phyloP scores from a whole-genome alignment of 2,888 invertebrate genomes.

The Noctua janthe region DNA sequence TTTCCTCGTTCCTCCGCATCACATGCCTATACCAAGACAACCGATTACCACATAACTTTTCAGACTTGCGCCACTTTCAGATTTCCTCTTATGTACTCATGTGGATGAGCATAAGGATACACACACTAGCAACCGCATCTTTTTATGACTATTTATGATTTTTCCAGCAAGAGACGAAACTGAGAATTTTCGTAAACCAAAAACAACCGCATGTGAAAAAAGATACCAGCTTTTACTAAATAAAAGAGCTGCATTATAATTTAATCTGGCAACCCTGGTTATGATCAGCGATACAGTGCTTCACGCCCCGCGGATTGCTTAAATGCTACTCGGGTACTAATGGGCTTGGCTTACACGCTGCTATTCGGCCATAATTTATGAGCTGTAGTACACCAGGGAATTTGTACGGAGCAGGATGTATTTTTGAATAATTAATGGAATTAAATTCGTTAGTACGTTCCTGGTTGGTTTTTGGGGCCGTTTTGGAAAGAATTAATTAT shows the following conservation, averaged over 20 bases:
- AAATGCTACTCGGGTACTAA: slow-evolving; percentile 60
- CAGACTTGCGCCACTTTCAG: neutral
- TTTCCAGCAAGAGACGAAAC: neutral
- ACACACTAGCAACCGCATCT: neutral
- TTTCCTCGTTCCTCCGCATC: neutral
- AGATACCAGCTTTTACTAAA: neutral
- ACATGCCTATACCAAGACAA: neutral
- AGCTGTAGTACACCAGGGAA: slow-evolving; percentile 28
- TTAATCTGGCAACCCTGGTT: slow-evolving; percentile 55
- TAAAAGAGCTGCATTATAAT: neutral
- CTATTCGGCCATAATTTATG: slow-evolving; percentile 50
- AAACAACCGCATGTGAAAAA: neutral
- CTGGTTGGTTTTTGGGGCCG: slow-evolving; percentile 12
- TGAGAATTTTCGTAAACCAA: too few species aligned
- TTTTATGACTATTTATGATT: neutral
- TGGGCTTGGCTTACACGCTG: slow-evolving; percentile 59
- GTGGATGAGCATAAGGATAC: neutral
- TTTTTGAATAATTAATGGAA: slow-evolving; percentile 47
- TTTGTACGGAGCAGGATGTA: slow-evolving; percentile 46
- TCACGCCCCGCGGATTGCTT: slow-evolving; percentile 74
- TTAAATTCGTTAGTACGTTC: slow-evolving; percentile 13
- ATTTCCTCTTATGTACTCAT: neutral
- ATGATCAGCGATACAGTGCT: slow-evolving; percentile 71
- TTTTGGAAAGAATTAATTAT: neutral
- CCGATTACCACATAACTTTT: neutral